phyloP scores from a whole-genome alignment of 2,113 vertebrate genomes.

The Arvicanthis niloticus region DNA sequence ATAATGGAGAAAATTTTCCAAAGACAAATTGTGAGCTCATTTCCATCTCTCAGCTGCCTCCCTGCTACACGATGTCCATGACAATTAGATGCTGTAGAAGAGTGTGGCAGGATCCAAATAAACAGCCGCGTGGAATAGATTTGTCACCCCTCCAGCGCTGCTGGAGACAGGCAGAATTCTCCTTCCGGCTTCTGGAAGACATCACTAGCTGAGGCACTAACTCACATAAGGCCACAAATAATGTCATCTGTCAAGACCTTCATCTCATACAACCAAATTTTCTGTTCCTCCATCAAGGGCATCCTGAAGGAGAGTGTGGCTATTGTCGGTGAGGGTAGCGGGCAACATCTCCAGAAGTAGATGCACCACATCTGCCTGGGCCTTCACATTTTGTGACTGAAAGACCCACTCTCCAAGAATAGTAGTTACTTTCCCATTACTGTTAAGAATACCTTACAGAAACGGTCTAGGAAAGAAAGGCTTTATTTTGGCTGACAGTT shows the following conservation, averaged over 20 bases:
- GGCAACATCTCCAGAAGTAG: neutral
- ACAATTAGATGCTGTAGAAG: slow-evolving; percentile 65
- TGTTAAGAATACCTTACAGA: neutral
- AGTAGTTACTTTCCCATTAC: neutral
- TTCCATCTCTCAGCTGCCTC: slow-evolving; percentile 73
- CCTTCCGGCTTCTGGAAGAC: neutral
- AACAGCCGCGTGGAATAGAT: slow-evolving; percentile 20
- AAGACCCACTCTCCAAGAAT: neutral
- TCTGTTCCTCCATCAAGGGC: neutral
- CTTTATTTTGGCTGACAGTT: neutral
- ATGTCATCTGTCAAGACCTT: neutral
- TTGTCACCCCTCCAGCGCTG: neutral
- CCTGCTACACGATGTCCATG: slow-evolving; percentile 67
- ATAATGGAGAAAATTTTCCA: slow-evolving; percentile 77
- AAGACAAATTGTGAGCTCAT: slow-evolving; percentile 76
- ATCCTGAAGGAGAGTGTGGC: neutral
- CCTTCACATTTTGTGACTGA: neutral
- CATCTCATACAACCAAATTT: neutral
- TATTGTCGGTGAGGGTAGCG: neutral
- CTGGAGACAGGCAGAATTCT: neutral
- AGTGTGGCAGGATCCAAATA: slow-evolving; percentile 53
- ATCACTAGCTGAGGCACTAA: neutral
- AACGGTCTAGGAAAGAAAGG: neutral
- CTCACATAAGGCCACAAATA: neutral
- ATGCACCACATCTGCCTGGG: neutral